Evolutionary conservation across 2,797 vertebrate species (phyloP), one percentile per base, ranked within the genome.

Genomic region (Amblyopsis hoosieri): DNA sequence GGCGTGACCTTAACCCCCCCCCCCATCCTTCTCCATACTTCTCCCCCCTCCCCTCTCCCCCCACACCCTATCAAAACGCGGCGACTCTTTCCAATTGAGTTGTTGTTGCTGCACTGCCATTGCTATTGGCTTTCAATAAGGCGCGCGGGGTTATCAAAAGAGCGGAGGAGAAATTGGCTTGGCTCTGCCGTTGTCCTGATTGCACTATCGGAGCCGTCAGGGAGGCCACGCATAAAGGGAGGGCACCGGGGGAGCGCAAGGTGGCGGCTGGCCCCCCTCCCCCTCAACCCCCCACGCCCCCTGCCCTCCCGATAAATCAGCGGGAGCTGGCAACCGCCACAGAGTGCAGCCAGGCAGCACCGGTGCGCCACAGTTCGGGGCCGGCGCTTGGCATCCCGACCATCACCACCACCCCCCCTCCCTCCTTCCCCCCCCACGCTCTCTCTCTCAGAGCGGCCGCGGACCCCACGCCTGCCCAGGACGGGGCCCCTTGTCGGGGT

Each of bases 291-390:
- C 17, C 17, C 17, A 1, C 1, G 1, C 48, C 47, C 47, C 2
- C n/a, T n/a, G n/a, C 81, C 90, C 92, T 89, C 91, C 82, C 90
- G 93, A 93, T 94, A 92, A 94, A 94, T 94, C 92, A 94, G 85
- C 19, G 75, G 4, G 62, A 73, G 84, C 80, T 91, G 90, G 90
- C 91, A 91, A 87, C 80, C 89, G 66, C 81, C 72, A 84, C 78
- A 87, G 85, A 79, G 88, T 85, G 89, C 89, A 87, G 86, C 87
- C 90, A 90, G 89, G 85, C 90, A 88, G 83, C 80, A 78, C 87
- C 85, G 64, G 79, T 74, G 82, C 76, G 90, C 84, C 73, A 79
- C 83, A 85, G 87, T 90, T 91, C 90, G 88, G 91, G 89, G 91
- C 87, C 79, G 83, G 70, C 79, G 86, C 88, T 90, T 91, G 92